Evolutionary conservation across 37 sponge, comb jelly and placozoan species (phyloP).

Genomic region (Axinella damicornis): DNA sequence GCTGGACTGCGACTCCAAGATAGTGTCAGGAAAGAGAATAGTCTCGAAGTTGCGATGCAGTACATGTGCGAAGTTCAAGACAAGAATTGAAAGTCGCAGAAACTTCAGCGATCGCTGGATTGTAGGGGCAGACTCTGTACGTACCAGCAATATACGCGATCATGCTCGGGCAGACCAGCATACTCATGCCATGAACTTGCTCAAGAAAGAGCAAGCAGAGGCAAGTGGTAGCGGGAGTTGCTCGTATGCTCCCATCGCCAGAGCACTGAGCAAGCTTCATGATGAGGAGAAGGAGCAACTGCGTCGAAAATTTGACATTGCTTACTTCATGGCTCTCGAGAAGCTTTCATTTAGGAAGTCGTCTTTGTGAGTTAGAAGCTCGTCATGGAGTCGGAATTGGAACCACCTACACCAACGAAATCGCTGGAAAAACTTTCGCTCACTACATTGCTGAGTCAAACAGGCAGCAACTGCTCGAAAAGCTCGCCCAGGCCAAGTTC

Average conservation of each 20-base stretch:
- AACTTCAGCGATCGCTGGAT: constrained; percentile 66
- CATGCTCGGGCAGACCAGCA: constrained; percentile 68
- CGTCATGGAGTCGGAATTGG: constrained; percentile 73
- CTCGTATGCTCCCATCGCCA: constrained; percentile 64
- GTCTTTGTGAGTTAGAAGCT: constrained; percentile 54
- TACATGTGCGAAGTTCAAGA: constrained; percentile 51
- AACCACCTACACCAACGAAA: constrained; percentile 52
- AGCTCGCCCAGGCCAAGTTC: constrained; percentile 36
- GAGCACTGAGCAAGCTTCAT: constrained; percentile 35
- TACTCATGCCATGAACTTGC: constrained; percentile 53
- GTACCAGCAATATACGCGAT: constrained; percentile 72
- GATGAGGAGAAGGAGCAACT: constrained; percentile 48
- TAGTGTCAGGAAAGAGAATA: constrained; percentile 22
- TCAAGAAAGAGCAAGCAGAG: constrained; percentile 39
- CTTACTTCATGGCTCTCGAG: constrained; percentile 69
- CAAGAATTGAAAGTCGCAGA: constrained; percentile 21
- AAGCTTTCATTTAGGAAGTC: constrained; percentile 57
- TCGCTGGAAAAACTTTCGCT: constrained; percentile 41
- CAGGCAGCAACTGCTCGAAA: neutral
- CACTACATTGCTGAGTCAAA: constrained; percentile 64
- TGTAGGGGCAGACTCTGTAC: constrained; percentile 66
- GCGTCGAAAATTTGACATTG: constrained; percentile 62
- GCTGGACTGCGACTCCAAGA: constrained; percentile 53
- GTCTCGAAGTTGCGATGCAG: constrained; percentile 47
- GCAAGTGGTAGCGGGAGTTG: constrained; percentile 12